Percentiles rank a stretch among this genome's conserved stretches.
Conservation (phyloP, 2,888 invertebrate genomes). For the Sericinus montela region DNA sequence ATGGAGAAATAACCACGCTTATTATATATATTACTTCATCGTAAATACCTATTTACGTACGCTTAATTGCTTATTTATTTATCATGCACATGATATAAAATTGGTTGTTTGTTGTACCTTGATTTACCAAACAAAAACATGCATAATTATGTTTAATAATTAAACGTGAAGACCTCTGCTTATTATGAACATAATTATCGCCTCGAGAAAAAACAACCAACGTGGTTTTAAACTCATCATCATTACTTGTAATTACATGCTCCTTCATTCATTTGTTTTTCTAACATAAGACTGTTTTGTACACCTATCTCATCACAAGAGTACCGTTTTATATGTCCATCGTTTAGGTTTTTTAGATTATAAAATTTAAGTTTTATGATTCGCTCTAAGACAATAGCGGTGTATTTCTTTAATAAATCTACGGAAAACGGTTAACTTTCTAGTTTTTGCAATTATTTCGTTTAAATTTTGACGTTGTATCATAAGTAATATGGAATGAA, state of each 20-base stretch:
- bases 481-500: too few relatives aligned
- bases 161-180: background rate
- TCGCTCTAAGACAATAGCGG: too few relatives aligned
- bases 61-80: too few relatives aligned
- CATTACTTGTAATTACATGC: conserved; percentile 12
- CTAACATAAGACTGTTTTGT: conserved; percentile 3
- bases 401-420: too few relatives aligned
- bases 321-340: background rate
- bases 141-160: conserved; percentile 2
- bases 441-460: background rate
- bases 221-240: conserved; percentile 6
- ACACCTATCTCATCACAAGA: conserved; percentile 9
- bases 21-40: too few relatives aligned
- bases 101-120: too few relatives aligned
- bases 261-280: conserved; percentile 9
- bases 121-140: background rate
- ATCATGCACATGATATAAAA: too few relatives aligned
- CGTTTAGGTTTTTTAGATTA: too few relatives aligned
- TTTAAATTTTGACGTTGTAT: background rate
- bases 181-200: background rate
- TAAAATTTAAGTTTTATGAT: too few relatives aligned
- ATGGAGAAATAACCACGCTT: too few relatives aligned
- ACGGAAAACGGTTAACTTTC: background rate
- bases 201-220: background rate
- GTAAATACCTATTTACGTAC: too few relatives aligned